These are phyloP conservation scores for Mythimna ferrago DNA, from an alignment of 2,888 invertebrate species.

Conservation along the genomic window DNA sequence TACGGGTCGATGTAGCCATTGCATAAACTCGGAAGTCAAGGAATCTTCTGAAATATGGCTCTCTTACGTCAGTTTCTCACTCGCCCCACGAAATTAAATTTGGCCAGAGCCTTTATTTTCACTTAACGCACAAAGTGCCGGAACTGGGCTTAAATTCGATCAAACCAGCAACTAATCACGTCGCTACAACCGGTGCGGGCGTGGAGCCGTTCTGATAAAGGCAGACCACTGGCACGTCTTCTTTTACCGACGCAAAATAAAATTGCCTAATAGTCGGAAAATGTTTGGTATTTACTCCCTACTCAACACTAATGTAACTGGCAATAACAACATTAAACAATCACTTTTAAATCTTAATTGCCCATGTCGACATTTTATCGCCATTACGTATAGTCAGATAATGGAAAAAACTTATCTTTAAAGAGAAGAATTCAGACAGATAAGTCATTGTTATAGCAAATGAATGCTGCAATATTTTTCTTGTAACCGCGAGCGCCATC, in stretches of 20 bases:
- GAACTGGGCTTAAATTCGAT: conserved; percentile 48
- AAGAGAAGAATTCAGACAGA: conserved; percentile 54
- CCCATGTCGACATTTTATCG: conserved; percentile 34
- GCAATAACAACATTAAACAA: conserved; percentile 15
- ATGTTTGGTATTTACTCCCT: conserved; percentile 36
- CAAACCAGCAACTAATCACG: conserved; percentile 46
- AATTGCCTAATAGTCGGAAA: conserved; percentile 33
- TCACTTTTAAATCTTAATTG: conserved; percentile 44
- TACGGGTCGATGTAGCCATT: background rate
- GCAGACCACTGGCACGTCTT: conserved; percentile 33
- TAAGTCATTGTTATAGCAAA: conserved; percentile 63
- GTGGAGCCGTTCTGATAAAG: conserved; percentile 44
- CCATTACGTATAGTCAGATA: conserved; percentile 38
- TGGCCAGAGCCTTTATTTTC: conserved; percentile 44
- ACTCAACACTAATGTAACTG: conserved; percentile 42
- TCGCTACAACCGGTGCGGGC: conserved; percentile 32
- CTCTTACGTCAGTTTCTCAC: conserved; percentile 1
- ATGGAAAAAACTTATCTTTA: conserved; percentile 44
- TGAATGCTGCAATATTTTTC: conserved; percentile 60
- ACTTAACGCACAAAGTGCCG: conserved; percentile 48
- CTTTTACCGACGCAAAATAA: conserved; percentile 39
- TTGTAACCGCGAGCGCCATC: conserved; percentile 52
- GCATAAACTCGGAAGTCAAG: background rate
- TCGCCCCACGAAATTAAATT: conserved; percentile 41
- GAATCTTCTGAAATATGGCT: conserved; percentile 25